phyloP scores from a whole-genome alignment of 2,888 invertebrate genomes.

The Branchipolynoe longqiensis region DNA sequence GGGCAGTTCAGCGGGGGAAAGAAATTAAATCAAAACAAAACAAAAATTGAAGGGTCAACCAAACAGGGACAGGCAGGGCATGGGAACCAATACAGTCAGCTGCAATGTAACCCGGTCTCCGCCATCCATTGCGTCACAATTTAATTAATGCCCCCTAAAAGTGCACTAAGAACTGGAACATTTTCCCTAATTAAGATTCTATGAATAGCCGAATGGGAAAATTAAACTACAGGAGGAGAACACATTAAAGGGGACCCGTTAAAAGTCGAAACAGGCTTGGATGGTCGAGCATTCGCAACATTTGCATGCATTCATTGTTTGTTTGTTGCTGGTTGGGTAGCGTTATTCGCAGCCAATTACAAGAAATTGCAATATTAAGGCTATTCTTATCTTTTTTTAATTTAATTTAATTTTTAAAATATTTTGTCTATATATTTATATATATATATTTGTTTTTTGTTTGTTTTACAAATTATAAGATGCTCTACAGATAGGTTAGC shows the following conservation, averaged over 20 bases:
- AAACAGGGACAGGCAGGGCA: background rate
- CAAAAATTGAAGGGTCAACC: constrained; percentile 11
- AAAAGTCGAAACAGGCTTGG: background rate
- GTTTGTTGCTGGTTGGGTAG: background rate
- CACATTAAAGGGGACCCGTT: background rate
- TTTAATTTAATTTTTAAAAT: no score
- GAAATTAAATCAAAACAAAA: background rate
- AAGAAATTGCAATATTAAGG: no score
- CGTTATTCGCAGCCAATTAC: background rate
- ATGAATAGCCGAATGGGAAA: constrained; percentile 2
- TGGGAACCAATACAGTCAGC: constrained; percentile 12
- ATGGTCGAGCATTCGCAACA: constrained; percentile 45
- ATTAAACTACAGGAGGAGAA: constrained; percentile 9
- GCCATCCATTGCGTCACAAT: background rate
- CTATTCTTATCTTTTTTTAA: no score
- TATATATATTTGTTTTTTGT: no score
- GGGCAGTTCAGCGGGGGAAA: background rate
- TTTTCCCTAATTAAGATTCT: constrained; percentile 13
- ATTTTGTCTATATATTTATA: no score
- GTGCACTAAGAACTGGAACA: constrained; percentile 13
- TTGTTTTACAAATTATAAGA: no score
- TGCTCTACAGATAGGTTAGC: no score
- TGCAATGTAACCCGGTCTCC: no score
- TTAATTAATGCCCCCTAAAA: constrained; percentile 29
- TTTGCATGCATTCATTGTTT: constrained; percentile 17